Conservation (phyloP, 2,797 vertebrate species). For the Brotula barbata region DNA sequence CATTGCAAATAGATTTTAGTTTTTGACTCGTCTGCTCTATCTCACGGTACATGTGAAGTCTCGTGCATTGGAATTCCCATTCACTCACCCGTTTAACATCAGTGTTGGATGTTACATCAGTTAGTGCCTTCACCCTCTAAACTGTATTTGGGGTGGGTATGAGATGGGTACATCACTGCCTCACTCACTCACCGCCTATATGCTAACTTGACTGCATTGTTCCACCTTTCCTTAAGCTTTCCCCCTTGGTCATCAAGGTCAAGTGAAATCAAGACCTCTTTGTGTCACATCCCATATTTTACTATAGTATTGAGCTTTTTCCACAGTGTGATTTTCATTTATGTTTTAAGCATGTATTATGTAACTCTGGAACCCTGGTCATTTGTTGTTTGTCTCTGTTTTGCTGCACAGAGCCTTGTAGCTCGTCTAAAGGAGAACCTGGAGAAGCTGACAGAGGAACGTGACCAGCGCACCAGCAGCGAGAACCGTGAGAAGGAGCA, state of each 20-base stretch:
- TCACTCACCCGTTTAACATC: no score
- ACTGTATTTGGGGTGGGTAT: no score
- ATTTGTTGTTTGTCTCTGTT: background rate
- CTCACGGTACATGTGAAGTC: no score
- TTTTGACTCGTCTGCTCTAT: no score
- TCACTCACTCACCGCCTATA: no score
- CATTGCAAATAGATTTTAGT: no score
- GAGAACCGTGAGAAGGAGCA: slow-evolving; percentile 97
- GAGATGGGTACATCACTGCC: no score
- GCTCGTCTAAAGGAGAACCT: slow-evolving; percentile 94
- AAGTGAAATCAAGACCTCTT: background rate
- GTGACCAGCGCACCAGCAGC: slow-evolving; percentile 83
- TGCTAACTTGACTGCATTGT: no score
- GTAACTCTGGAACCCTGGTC: background rate
- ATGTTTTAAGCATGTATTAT: background rate
- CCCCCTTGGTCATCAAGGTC: background rate
- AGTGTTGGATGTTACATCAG: no score
- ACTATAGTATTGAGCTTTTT: background rate
- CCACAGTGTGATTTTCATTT: background rate
- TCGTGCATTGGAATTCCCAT: no score
- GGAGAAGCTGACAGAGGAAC: slow-evolving; percentile 94
- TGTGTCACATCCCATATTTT: background rate
- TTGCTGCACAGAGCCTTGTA: slow-evolving; percentile 80
- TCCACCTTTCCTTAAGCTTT: no score
- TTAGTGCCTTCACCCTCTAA: no score